A percentile compares a stretch with the other conserved stretches of the same genome.
phyloP scores from a whole-genome alignment of 2,797 vertebrate species.

The Ibycter americanus region DNA sequence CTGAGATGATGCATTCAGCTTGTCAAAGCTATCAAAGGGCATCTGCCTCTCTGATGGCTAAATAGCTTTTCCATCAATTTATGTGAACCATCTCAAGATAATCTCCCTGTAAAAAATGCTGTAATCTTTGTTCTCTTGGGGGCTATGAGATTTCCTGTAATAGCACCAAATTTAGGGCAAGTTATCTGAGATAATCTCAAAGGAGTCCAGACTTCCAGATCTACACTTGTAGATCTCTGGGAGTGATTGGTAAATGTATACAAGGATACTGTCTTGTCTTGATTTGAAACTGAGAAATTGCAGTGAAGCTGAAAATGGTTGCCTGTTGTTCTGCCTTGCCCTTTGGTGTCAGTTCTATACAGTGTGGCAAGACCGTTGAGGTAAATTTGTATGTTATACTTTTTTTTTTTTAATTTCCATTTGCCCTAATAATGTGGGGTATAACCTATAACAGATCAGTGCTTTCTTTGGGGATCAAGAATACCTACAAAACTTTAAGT shows the following conservation, averaged over 20 bases:
- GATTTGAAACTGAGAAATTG: not conserved
- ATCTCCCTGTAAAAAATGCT: constrained; percentile 3
- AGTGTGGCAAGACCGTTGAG: not conserved
- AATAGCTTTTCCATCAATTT: constrained; percentile 52
- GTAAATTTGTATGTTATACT: not conserved
- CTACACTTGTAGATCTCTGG: not conserved
- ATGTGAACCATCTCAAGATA: constrained; percentile 35
- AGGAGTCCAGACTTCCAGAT: not conserved
- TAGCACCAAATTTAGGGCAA: constrained; percentile 8
- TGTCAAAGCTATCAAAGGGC: constrained; percentile 29
- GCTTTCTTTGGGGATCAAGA: not conserved
- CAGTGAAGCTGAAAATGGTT: not conserved
- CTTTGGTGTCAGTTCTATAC: not conserved
- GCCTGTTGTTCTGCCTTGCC: not conserved
- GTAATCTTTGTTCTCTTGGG: constrained; percentile 16
- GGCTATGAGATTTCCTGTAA: constrained; percentile 28
- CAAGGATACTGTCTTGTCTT: not conserved
- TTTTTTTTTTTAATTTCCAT: not conserved
- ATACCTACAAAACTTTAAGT: not conserved
- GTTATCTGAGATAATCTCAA: constrained; percentile 34
- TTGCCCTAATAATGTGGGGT: not conserved
- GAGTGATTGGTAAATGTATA: not conserved
- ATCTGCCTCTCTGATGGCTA: constrained; percentile 36
- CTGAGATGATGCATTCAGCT: constrained; percentile 25
- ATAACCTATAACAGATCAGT: not conserved